phyloP scores from a whole-genome alignment of 2,113 vertebrate species.

The Pygoscelis antarcticus region DNA sequence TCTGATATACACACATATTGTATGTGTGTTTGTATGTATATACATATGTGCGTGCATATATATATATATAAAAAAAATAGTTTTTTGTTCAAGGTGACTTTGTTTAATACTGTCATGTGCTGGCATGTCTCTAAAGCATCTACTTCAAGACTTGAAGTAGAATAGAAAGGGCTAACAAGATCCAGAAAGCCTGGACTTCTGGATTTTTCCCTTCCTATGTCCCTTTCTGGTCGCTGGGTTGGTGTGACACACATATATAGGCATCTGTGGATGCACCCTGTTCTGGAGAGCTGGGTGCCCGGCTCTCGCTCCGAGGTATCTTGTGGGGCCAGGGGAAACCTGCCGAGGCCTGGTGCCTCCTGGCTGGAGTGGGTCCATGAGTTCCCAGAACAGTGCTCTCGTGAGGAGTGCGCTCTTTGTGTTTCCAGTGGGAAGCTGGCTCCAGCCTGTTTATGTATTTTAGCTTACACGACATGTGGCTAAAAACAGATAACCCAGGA shows the following conservation, averaged over 20 bases:
- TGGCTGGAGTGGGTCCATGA: accelerated
- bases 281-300: neutral
- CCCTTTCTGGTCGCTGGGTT: neutral
- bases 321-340: neutral
- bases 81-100: neutral
- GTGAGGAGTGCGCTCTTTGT: accelerated
- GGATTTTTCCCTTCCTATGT: neutral
- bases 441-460: neutral
- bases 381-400: neutral
- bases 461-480: neutral
- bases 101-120: neutral
- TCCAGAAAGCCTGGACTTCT: neutral
- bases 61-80: neutral
- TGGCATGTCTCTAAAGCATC: neutral
- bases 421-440: neutral
- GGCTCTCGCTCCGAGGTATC: neutral
- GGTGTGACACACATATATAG: neutral
- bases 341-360: accelerated
- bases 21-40: neutral
- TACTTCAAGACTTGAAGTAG: neutral
- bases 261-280: neutral
- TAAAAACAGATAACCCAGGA: slow-evolving; percentile 7
- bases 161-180: neutral
- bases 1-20: neutral
- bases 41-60: neutral